Percentiles rank a stretch among this genome's conserved stretches.
phyloP scores from a whole-genome alignment of 2,797 vertebrate genomes.

The Merluccius polli region DNA sequence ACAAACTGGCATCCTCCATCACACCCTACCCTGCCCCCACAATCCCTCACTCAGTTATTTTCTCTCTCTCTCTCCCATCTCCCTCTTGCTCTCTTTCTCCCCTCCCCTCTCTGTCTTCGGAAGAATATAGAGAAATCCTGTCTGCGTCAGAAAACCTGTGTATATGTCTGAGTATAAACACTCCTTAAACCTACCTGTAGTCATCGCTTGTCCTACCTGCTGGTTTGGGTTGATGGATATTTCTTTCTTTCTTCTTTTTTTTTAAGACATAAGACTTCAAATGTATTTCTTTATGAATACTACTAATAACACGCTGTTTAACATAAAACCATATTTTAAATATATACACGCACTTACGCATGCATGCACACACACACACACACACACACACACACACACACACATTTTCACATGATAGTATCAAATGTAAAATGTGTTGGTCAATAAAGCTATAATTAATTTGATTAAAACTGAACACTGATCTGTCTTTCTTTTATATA shows the following conservation, averaged over 20 bases:
- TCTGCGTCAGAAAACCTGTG: background rate
- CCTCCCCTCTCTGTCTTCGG: background rate
- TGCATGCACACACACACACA: background rate
- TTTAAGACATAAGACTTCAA: too few species aligned
- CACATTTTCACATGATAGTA: too few species aligned
- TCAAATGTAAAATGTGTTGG: background rate
- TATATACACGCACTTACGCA: too few species aligned
- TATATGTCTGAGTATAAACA: background rate
- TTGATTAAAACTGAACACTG: background rate
- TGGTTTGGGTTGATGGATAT: too few species aligned
- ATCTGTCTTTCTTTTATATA: background rate
- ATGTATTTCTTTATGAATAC: too few species aligned
- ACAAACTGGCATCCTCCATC: constrained; percentile 75
- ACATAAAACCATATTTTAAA: too few species aligned
- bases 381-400: background rate
- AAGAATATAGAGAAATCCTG: background rate
- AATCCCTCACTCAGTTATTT: constrained; percentile 18
- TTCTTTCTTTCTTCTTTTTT: too few species aligned
- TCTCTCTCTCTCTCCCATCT: background rate
- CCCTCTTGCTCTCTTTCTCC: background rate
- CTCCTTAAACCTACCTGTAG: too few species aligned
- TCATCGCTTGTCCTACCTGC: too few species aligned
- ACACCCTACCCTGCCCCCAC: constrained; percentile 67
- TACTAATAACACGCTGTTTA: too few species aligned
- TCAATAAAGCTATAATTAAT: background rate